Percentiles rank a stretch among this genome's conserved stretches.
Evolutionary conservation across 2,888 invertebrate genomes (phyloP).

Genomic region (Mycogona germanica): DNA sequence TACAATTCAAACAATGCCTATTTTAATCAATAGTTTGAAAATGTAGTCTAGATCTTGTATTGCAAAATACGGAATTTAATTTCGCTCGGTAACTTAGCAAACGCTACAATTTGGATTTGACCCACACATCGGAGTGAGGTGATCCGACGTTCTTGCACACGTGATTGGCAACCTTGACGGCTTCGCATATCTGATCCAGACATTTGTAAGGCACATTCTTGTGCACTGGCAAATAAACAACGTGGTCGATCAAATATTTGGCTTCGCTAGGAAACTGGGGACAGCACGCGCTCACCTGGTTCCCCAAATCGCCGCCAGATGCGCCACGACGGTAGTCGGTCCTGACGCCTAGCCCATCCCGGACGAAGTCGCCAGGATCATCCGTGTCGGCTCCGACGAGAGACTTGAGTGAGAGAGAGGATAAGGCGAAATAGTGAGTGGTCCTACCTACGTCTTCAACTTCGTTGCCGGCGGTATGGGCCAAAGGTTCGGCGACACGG

Average conservation of each 20-base stretch:
- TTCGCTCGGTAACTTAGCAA: no score
- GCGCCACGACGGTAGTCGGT: no score
- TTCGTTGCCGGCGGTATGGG: no score
- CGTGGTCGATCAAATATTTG: constrained; percentile 33
- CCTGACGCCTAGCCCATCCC: no score
- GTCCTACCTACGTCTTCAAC: background rate
- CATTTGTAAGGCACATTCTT: constrained; percentile 32
- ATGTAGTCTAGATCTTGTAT: no score
- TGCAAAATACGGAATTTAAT: no score
- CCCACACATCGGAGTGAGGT: no score
- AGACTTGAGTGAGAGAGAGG: background rate
- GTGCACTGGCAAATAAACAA: constrained; percentile 35
- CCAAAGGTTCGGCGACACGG: no score
- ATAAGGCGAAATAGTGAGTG: background rate
- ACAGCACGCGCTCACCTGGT: background rate
- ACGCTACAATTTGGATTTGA: no score
- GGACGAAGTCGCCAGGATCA: background rate
- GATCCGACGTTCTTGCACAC: no score
- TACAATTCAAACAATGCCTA: no score
- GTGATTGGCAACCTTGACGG: constrained; percentile 24
- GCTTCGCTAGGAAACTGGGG: constrained; percentile 23
- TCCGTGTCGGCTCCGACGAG: background rate
- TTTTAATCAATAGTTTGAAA: no score
- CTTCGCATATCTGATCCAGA: constrained; percentile 29
- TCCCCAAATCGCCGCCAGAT: background rate